These are phyloP conservation scores for Brachirus orientalis DNA, from an alignment of 2,113 vertebrate species.

Conservation along the genomic window DNA sequence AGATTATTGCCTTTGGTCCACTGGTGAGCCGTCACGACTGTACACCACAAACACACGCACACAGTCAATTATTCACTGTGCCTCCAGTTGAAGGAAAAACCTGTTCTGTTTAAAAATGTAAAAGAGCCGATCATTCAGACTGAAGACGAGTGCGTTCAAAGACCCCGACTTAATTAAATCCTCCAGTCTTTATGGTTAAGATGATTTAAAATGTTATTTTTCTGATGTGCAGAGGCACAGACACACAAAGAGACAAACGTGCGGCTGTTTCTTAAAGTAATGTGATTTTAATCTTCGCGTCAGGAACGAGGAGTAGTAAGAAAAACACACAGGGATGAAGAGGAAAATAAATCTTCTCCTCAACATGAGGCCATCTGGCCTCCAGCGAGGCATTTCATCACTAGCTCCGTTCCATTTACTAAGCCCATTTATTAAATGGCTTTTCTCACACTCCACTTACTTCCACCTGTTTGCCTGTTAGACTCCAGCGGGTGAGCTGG, in stretches of 20 bases:
- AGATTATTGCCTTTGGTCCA: conserved; percentile 96
- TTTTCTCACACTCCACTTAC: conserved; percentile 71
- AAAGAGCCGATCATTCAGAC: too few species aligned
- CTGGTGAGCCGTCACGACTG: conserved; percentile 84
- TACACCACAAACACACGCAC: background rate
- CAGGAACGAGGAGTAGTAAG: background rate
- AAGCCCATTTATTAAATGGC: conserved; percentile 76
- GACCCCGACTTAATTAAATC: too few species aligned
- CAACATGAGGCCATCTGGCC: conserved; percentile 52
- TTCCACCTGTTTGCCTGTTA: conserved; percentile 75
- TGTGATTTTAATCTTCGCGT: too few species aligned
- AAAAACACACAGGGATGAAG: background rate
- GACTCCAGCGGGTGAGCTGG: conserved; percentile 43
- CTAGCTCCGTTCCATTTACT: conserved; percentile 67
- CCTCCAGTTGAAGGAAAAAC: too few species aligned
- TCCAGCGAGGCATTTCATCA: conserved; percentile 58
- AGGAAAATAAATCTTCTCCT: conserved; percentile 56
- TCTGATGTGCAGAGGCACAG: too few species aligned
- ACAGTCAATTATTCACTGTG: too few species aligned
- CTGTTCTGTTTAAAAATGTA: too few species aligned
- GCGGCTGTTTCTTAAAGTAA: too few species aligned
- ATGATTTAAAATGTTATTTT: too few species aligned
- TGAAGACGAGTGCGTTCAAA: too few species aligned
- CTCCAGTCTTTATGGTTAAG: too few species aligned
- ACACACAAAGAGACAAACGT: background rate